Evolutionary conservation across 2,113 vertebrate genomes (phyloP), one percentile per base, ranked within the genome.

Genomic region (Menidia beryllina): DNA sequence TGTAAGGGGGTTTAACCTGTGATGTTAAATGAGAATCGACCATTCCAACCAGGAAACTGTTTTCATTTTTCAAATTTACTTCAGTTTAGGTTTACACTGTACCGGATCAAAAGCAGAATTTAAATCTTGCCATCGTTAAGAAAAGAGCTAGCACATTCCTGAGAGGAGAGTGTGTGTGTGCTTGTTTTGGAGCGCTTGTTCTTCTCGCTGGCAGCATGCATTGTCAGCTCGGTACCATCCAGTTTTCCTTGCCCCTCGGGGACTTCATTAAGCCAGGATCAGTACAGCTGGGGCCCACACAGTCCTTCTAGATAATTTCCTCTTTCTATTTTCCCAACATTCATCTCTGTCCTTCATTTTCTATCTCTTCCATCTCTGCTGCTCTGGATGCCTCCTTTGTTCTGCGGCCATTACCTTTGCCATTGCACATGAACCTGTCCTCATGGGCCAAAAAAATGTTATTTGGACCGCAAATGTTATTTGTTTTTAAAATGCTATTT

Each of bases 201-300:
- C 65, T 66, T 83, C 77, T 79, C 51, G 50, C 58, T 80, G 82
- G 74, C 84, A 82, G 81, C 75, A 21, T 81, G 72, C 79, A 65
- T 79, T 77, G 78, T 88, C 79, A 83, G 74, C 88, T 59, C 69
- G 48, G 71, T 82, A 77, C 74, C 74, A 83, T 88, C 72, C 66
- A 21, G 51, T 74, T 68, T 69, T n/a, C 56, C 79, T 39, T 68
- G 75, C 41, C 86, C 83, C 86, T 79, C 15, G 2, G 87, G 89
- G 88, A 87, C 88, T 84, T 92, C 86, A 88, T 92, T 90, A 90
- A 80, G 70, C 72, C 60, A 12, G 72, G 69, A 82, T 85, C 77
- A 72, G 80, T 83, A 80, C 88, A 90, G 85, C 88, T 91, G 89
- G 87, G 89, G 67, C 83, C 75, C 74, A 59, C 69, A 79, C 77